phyloP scores from a whole-genome alignment of 2,113 vertebrate genomes.

The Lasiurus borealis region DNA sequence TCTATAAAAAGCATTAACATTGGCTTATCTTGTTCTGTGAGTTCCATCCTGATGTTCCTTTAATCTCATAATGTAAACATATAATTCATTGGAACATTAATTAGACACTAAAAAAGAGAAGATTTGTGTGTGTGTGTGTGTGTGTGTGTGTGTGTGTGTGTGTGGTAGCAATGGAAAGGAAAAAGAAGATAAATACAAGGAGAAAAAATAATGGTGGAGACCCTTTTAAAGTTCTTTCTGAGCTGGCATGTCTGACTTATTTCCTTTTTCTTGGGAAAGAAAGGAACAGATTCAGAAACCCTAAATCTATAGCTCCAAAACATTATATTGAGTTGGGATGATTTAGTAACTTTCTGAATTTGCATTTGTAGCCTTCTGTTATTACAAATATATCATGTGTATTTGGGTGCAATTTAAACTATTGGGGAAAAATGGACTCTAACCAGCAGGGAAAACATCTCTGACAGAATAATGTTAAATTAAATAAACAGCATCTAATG shows the following conservation, averaged over 20 bases:
- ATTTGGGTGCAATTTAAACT: constrained; percentile 76
- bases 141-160: background rate
- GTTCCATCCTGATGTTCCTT: background rate
- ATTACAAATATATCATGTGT: constrained; percentile 51
- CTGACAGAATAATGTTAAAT: constrained; percentile 86
- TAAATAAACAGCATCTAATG: constrained; percentile 87
- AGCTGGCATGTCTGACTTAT: background rate
- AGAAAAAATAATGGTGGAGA: background rate
- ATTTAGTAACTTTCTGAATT: constrained; percentile 22
- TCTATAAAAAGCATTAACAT: background rate
- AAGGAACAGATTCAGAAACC: background rate
- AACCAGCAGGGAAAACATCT: constrained; percentile 81
- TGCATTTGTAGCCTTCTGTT: background rate
- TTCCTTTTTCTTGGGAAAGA: background rate
- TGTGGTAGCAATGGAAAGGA: background rate
- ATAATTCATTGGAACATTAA: background rate
- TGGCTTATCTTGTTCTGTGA: background rate
- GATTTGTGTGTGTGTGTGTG: background rate
- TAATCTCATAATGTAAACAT: background rate
- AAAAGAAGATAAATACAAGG: background rate
- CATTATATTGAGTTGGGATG: background rate
- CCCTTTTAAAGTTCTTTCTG: background rate
- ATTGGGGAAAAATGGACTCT: constrained; percentile 24
- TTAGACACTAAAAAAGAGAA: background rate
- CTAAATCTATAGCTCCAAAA: background rate